A percentile compares a stretch with the other conserved stretches of the same genome.
Evolutionary conservation across 2,888 invertebrate genomes (phyloP).

Genomic region (Resseliella maxima): DNA sequence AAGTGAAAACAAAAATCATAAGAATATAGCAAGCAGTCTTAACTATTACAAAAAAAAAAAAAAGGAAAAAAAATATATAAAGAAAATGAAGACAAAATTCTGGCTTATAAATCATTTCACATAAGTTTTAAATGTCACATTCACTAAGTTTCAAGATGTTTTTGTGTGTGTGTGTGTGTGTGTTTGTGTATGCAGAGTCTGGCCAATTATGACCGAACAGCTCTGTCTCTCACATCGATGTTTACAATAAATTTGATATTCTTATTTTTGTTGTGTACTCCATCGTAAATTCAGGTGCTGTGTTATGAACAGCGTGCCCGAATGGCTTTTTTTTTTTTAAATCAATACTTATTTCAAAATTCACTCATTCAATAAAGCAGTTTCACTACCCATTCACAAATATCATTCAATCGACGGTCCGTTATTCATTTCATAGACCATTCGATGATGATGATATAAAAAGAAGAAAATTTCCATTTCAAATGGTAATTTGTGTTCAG

Average conservation of each 20-base stretch:
- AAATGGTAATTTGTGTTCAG: background rate
- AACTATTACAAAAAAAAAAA: background rate
- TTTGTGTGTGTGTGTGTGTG: background rate
- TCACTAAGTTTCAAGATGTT: background rate
- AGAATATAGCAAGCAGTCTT: slow-evolving; percentile 12
- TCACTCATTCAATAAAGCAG: slow-evolving; percentile 38
- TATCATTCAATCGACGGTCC: background rate
- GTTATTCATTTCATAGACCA: background rate
- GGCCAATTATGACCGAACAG: background rate
- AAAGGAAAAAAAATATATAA: background rate
- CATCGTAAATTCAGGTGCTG: slow-evolving; percentile 15
- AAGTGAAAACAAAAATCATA: background rate
- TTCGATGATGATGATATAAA: background rate
- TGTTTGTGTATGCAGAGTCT: background rate
- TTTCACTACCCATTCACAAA: background rate
- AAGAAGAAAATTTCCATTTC: background rate
- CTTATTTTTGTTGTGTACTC: background rate
- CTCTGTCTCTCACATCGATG: background rate
- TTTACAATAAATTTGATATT: background rate
- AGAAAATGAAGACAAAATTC: background rate
- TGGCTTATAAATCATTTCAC: background rate
- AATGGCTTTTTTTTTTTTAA: background rate
- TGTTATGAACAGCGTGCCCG: slow-evolving; percentile 32
- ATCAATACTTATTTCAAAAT: slow-evolving; percentile 18
- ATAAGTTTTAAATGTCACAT: background rate